Conservation (phyloP, 1,140 invertebrate species). For the Drosophila athabasca region DNA sequence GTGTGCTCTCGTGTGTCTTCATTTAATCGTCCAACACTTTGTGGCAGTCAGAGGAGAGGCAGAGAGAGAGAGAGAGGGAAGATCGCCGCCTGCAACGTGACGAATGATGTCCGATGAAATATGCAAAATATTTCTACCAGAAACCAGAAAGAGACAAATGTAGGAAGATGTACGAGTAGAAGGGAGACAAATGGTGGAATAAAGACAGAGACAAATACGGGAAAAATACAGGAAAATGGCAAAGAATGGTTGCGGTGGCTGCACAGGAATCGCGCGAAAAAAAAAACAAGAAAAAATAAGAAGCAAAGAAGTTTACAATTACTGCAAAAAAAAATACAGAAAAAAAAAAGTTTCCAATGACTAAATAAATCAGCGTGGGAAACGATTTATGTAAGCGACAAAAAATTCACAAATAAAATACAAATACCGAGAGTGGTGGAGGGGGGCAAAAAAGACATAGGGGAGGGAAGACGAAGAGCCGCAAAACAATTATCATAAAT, state of each 20-base stretch:
- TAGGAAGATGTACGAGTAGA: neutral
- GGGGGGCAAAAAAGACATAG: constrained; percentile 2
- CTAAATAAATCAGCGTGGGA: constrained; percentile 71
- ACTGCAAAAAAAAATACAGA: constrained; percentile 13
- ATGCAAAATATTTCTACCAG: constrained; percentile 37
- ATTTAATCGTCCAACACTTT: constrained; percentile 43
- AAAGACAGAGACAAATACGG: too few relatives aligned
- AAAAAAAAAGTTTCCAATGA: constrained; percentile 28
- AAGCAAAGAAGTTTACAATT: constrained; percentile 42
- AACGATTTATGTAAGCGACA: constrained; percentile 31
- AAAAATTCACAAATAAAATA: constrained; percentile 3
- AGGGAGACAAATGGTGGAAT: too few relatives aligned
- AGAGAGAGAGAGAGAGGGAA: too few relatives aligned
- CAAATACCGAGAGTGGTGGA: neutral
- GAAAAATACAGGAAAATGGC: neutral
- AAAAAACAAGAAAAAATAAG: neutral
- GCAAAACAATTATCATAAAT: constrained; percentile 71
- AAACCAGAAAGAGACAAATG: constrained; percentile 23
- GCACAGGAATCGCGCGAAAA: constrained; percentile 17
- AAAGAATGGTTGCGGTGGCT: constrained; percentile 41
- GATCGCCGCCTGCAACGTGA: constrained; percentile 52
- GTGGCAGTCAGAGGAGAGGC: too few relatives aligned
- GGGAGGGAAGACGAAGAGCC: neutral
- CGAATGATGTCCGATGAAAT: constrained; percentile 54
- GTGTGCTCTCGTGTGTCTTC: constrained; percentile 12